These are phyloP conservation scores for Muraenolepis orangiensis DNA, from an alignment of 2,797 vertebrate species.

Conservation along the genomic window DNA sequence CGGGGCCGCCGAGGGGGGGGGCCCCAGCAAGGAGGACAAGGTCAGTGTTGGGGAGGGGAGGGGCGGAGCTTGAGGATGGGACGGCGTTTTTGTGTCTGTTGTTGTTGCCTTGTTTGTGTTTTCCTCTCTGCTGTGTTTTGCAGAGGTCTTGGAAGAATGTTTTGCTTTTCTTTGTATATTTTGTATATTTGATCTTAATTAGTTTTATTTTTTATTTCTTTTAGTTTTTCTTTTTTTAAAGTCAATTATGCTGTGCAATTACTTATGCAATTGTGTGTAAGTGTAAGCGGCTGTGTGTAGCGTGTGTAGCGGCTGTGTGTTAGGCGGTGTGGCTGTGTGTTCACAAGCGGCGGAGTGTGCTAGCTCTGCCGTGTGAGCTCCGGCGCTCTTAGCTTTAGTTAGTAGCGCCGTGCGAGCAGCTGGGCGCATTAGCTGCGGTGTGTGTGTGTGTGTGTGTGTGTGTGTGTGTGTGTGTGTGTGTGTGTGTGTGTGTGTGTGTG, in stretches of 20 bases:
- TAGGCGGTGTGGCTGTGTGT: too few species aligned
- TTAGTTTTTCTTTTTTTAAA: neutral
- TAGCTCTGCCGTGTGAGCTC: neutral
- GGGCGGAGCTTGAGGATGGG: too few species aligned
- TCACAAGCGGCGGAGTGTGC: neutral
- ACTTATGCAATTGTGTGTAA: too few species aligned
- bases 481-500: neutral
- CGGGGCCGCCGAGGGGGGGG: constrained; percentile 42
- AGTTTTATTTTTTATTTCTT: neutral
- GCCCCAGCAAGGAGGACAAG: constrained; percentile 78
- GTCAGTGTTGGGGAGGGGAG: constrained; percentile 55
- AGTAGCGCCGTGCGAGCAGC: neutral
- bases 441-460: neutral
- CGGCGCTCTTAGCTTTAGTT: neutral
- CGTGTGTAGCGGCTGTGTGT: too few species aligned
- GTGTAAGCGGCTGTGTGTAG: too few species aligned
- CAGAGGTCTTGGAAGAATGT: neutral
- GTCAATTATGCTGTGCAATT: neutral
- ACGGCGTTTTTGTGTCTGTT: neutral
- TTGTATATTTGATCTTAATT: neutral
- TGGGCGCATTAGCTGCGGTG: neutral
- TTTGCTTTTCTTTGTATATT: neutral
- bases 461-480: neutral
- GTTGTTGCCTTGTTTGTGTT: neutral
- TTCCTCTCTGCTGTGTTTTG: neutral